Percentiles rank a stretch among this genome's conserved stretches.
Conservation (phyloP, 1,140 invertebrate genomes). For the Eubasilissa regina region DNA sequence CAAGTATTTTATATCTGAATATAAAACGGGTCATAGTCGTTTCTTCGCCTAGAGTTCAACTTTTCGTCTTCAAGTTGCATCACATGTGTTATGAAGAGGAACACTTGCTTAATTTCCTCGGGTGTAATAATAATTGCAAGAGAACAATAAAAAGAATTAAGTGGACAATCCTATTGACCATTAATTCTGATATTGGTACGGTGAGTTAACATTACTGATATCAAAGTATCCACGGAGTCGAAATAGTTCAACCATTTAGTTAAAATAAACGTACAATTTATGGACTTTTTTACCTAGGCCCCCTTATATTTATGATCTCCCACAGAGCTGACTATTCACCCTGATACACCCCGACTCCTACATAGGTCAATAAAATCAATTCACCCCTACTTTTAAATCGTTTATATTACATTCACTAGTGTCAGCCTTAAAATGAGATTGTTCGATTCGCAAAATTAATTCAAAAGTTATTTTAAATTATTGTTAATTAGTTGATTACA, state of each 20-base stretch:
- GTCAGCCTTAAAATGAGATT: not conserved
- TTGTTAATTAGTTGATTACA: no score
- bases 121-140: not conserved
- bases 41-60: no score
- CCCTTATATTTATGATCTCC: no score
- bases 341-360: not conserved
- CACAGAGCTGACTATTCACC: no score
- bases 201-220: not conserved
- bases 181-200: not conserved
- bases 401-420: constrained; percentile 7
- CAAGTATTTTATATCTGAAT: no score
- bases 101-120: constrained; percentile 9
- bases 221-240: not conserved
- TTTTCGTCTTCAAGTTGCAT: not conserved
- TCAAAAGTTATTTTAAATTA: no score
- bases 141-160: constrained; percentile 7
- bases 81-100: constrained; percentile 4
- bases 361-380: constrained; percentile 10
- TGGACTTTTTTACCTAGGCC: no score
- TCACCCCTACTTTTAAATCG: constrained; percentile 31
- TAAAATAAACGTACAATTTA: no score
- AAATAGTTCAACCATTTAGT: not conserved
- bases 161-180: constrained; percentile 12
- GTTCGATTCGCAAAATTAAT: no score
- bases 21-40: no score